Percentiles rank a stretch among this genome's conserved stretches.
phyloP scores from a whole-genome alignment of 2,797 vertebrate genomes.

The Parauchenoglanis punctatus region DNA sequence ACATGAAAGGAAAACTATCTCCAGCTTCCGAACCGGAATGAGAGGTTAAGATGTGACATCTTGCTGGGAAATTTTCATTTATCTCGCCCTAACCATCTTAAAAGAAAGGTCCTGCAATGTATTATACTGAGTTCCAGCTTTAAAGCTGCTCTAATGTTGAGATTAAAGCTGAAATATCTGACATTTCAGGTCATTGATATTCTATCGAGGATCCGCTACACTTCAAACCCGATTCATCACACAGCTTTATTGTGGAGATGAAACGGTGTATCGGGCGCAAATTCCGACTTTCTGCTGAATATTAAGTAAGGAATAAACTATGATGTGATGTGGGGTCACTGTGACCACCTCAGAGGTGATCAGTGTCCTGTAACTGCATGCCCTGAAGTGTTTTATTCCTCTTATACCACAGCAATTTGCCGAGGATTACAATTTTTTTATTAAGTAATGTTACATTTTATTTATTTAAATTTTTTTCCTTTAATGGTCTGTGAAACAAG shows the following conservation, averaged over 20 bases:
- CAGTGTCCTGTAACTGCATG: background rate
- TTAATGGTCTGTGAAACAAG: background rate
- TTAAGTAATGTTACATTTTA: background rate
- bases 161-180: slow-evolving; percentile 29
- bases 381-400: background rate
- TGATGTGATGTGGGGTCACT: background rate
- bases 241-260: slow-evolving; percentile 26
- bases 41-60: background rate
- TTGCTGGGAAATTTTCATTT: slow-evolving; percentile 14
- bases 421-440: background rate
- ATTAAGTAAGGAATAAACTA: slow-evolving; percentile 1
- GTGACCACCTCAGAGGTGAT: background rate
- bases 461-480: background rate
- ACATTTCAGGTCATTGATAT: slow-evolving; percentile 36
- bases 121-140: background rate
- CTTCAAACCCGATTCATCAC: slow-evolving; percentile 24
- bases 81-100: background rate
- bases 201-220: slow-evolving; percentile 14
- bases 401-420: background rate
- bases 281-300: background rate
- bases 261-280: background rate
- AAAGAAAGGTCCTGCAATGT: slow-evolving; percentile 16
- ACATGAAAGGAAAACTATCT: background rate
- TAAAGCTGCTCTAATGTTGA: slow-evolving; percentile 18
- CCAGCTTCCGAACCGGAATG: background rate